Evolutionary conservation across 2,888 invertebrate species (phyloP).

Genomic region (Drosophila mimetica): DNA sequence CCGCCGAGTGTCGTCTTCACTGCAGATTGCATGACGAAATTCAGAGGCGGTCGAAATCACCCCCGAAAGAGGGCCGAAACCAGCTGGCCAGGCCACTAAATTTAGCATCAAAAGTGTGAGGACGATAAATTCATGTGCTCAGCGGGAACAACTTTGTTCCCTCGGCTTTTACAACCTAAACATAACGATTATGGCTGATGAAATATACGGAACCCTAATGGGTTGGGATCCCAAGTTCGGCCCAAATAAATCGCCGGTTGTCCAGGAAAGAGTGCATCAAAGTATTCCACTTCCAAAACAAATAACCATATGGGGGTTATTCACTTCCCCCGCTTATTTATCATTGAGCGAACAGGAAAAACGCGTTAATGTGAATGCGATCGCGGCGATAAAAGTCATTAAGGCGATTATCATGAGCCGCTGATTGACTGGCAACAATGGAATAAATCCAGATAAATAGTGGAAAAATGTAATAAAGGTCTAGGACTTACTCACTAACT

Average conservation of each 20-base stretch:
- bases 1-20: slow-evolving; percentile 3
- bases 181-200: slow-evolving; percentile 25
- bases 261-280: slow-evolving; percentile 4
- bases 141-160: slow-evolving; percentile 17
- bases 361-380: slow-evolving; percentile 54
- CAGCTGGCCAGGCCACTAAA: slow-evolving; percentile 31
- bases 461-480: background rate
- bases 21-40: slow-evolving; percentile 65
- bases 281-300: slow-evolving; percentile 2
- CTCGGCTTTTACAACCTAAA: slow-evolving; percentile 6
- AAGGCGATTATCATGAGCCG: slow-evolving; percentile 31
- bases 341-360: slow-evolving; percentile 66
- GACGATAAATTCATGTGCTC: slow-evolving; percentile 27
- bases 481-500: background rate
- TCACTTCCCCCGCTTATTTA: slow-evolving; percentile 61
- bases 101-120: slow-evolving; percentile 28
- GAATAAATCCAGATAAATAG: slow-evolving; percentile 6
- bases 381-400: slow-evolving; percentile 47
- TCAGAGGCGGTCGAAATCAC: slow-evolving; percentile 30
- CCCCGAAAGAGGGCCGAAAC: slow-evolving; percentile 6
- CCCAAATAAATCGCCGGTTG: slow-evolving; percentile 1
- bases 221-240: slow-evolving; percentile 1
- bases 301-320: slow-evolving; percentile 12
- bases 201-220: slow-evolving; percentile 14
- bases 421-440: slow-evolving; percentile 5